Evolutionary conservation across 2,888 invertebrate species (phyloP).

Genomic region (Drosophila subquinaria): DNA sequence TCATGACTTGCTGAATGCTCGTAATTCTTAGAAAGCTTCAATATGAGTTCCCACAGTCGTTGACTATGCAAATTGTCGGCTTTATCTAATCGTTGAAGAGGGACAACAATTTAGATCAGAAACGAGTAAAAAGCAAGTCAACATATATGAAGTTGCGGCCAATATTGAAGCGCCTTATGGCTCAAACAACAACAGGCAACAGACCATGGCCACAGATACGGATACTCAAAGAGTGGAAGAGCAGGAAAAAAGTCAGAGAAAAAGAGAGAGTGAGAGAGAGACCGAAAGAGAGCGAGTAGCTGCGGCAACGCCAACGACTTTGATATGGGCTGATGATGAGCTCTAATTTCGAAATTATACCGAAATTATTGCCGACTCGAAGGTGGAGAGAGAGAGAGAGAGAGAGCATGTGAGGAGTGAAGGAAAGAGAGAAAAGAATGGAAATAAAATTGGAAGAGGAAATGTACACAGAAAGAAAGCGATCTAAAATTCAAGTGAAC

Average conservation of each 20-base stretch:
- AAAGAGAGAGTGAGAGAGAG: not conserved
- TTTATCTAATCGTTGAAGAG: slow-evolving; percentile 56
- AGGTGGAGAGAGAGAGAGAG: not conserved
- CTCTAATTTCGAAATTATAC: slow-evolving; percentile 80
- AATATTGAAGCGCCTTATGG: slow-evolving; percentile 32
- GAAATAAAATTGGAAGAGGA: slow-evolving; percentile 13
- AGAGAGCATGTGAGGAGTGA: not conserved
- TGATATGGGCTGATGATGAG: slow-evolving; percentile 72
- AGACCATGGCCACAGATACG: slow-evolving; percentile 36
- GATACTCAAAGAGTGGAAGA: not conserved
- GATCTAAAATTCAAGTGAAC: no score
- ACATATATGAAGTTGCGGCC: slow-evolving; percentile 4
- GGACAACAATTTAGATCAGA: slow-evolving; percentile 20
- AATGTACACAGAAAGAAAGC: not conserved
- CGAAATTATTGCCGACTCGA: slow-evolving; percentile 64
- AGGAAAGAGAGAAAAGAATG: not conserved
- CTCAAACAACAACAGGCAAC: slow-evolving; percentile 39
- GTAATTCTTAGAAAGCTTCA: not conserved
- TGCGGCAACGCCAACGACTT: slow-evolving; percentile 54
- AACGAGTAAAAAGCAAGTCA: not conserved
- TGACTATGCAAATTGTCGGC: slow-evolving; percentile 62
- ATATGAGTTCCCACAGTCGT: slow-evolving; percentile 50
- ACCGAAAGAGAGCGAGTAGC: not conserved
- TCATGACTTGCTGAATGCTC: not conserved
- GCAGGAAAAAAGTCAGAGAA: not conserved